Evolutionary conservation across 2,888 invertebrate species (phyloP), one percentile per base, ranked within the genome.

Genomic region (Tiliacea citrago): DNA sequence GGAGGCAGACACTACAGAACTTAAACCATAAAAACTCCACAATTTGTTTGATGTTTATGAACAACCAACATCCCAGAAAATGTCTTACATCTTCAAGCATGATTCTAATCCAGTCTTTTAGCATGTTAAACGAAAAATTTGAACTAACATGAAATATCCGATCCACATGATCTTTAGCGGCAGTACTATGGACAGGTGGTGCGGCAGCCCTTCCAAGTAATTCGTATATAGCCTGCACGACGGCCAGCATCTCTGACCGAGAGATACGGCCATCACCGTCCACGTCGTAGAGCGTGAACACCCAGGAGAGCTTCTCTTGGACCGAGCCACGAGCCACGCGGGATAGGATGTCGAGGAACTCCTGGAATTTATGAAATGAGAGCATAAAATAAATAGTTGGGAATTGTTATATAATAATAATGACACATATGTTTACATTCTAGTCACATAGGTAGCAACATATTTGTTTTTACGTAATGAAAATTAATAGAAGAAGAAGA

Each of bases 251-350:
- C 95, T 99, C 99, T 0, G 97, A 97, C 89, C 98, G 97, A 35
- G 98, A 98, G 91, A 99, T 98, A 79, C 98, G 97, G 0, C 99
- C 98, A 91, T 99, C 98, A 0, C 98, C 98, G 90, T 99, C 98
- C 75, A 98, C 97, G 93, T 99, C 99, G 94, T 99, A 99, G 35
- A 99, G 96, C 13, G 98, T 97, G 93, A 99, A 99, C 71, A 98
- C 98, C 99, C 99, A 99, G 86, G 98, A 98, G 58, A 99, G 96
- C 92, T 99, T 98, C 93, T 99, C 99, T 89, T 98, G 98, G 7
- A 98, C 97, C 29, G 98, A 98, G 18, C 99, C 99, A 75, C 98
- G 97, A 0, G 98, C 98, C 80, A 98, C 98, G 87, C 98, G 98
- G 39, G 98, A 99, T 49, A 99, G 95, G 75, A 98, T 98, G 88